Base-by-base conservation (phyloP, 2,113 vertebrate genomes). In the Dicrurus megarhynchus region DNA sequence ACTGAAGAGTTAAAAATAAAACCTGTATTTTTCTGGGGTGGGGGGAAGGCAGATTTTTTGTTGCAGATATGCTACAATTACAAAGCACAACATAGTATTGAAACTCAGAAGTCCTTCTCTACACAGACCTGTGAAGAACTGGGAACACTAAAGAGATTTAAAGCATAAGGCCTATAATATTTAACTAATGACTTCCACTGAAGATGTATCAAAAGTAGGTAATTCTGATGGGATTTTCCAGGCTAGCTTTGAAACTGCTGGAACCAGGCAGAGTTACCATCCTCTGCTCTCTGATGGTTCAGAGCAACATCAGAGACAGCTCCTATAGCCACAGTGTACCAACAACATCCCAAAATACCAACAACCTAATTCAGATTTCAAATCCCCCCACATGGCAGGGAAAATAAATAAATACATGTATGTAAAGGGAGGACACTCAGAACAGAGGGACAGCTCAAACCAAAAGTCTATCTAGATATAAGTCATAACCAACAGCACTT, bases 241-340 rank as follows among this genome's bases (percentile, higher is more conserved):
- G 63, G 49, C 16, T 2, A n/a, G 57, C 33, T 80, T 50, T 55
- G 22, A 10, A 78, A 53, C 49, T 41, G 44, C 50, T 30, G 55
- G 26, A 75, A 63, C 6, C 64, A 71, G 35, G 42, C 27, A 49
- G 9, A 75, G 39, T 33, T 37, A 37, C 41, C 63, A 50, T 11
- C 17, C 35, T 59, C 53, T 8, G 7, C 7, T 64, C 46, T 52
- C 59, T 13, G 11, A 9, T 47, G 18, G 24, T 35, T 73, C 17
- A 15, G 33, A 70, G 49, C 32, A 70, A 39, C 19, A 60, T 27
- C 49, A 69, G 49, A 60, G 12, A 39, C 4, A 57, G 35, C 23
- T 42, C 41, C 23, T 16, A 26, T 0, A 41, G 79, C 44, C 68
- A 69, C 26, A 46, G 37, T 0, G 0, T 3, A 44, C 39, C 2